Evolutionary conservation across 53 echinoderm and acorn worm genomes (phyloP).

Genomic region (Apostichopus leukothele): DNA sequence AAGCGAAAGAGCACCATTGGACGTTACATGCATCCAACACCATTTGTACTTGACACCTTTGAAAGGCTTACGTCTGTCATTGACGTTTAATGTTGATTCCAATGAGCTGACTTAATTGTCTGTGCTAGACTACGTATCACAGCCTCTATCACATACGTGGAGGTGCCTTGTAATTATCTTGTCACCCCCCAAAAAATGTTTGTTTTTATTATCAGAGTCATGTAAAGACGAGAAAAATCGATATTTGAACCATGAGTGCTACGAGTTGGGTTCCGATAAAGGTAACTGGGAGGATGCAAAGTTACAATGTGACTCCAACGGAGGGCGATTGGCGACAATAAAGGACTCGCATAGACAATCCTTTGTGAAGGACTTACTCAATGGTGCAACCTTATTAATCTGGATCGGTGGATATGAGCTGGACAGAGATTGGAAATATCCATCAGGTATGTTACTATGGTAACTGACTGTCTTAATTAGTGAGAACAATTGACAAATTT

Average conservation of each 20-base stretch:
- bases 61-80: no score
- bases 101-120: no score
- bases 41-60: no score
- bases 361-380: slow-evolving; percentile 1
- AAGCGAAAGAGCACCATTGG: no score
- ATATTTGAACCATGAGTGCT: slow-evolving; percentile 8
- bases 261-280: not conserved
- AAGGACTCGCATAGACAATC: slow-evolving; percentile 16
- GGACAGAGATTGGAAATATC: slow-evolving; percentile 28
- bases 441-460: slow-evolving; percentile 4
- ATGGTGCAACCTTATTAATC: not conserved
- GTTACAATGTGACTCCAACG: not conserved
- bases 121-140: no score
- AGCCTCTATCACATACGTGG: no score
- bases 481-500: no score
- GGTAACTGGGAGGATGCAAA: not conserved
- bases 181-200: not conserved
- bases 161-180: no score
- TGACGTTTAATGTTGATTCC: no score
- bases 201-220: not conserved
- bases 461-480: no score
- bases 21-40: no score
- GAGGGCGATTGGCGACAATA: slow-evolving; percentile 1
- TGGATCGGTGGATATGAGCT: slow-evolving; percentile 26
- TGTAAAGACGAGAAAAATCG: not conserved